phyloP scores from a whole-genome alignment of 2,888 invertebrate genomes.

The Tridacna crocea region DNA sequence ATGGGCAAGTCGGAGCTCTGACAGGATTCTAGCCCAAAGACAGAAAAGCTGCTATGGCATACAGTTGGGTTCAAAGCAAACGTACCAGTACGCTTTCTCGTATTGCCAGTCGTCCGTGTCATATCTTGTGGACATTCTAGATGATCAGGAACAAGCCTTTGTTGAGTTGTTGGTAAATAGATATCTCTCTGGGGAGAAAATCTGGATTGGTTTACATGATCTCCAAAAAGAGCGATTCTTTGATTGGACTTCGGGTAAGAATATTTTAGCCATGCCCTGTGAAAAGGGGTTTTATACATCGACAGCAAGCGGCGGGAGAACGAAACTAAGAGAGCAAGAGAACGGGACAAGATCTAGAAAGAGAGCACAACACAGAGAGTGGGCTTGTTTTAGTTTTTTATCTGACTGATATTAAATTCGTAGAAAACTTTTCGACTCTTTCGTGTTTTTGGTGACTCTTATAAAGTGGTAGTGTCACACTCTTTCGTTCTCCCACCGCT shows the following conservation, averaged over 20 bases:
- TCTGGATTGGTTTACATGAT: conserved; percentile 20
- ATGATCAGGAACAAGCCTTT: conserved; percentile 19
- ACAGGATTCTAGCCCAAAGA: conserved; percentile 10
- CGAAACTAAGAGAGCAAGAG: no score
- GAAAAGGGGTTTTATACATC: no score
- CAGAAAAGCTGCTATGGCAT: conserved; percentile 14
- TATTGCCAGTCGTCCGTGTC: conserved; percentile 20
- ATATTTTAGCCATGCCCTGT: no score
- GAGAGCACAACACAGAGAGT: no score
- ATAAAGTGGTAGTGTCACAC: no score
- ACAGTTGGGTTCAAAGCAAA: conserved; percentile 6
- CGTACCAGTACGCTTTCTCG: conserved; percentile 18
- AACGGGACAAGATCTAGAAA: no score
- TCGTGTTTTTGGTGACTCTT: no score
- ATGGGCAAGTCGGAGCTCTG: neutral
- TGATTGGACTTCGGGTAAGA: conserved; percentile 19
- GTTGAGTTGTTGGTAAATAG: conserved; percentile 13
- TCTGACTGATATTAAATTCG: no score
- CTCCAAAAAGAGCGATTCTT: conserved; percentile 12
- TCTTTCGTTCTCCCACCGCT: no score
- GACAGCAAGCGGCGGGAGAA: no score
- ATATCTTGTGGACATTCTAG: conserved; percentile 7
- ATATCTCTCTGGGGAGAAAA: conserved; percentile 2
- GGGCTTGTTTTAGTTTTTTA: no score
- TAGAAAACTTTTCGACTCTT: no score